Evolutionary conservation across 2,113 vertebrate species (phyloP), one percentile per base, ranked within the genome.

Genomic region (Mesitornis unicolor): DNA sequence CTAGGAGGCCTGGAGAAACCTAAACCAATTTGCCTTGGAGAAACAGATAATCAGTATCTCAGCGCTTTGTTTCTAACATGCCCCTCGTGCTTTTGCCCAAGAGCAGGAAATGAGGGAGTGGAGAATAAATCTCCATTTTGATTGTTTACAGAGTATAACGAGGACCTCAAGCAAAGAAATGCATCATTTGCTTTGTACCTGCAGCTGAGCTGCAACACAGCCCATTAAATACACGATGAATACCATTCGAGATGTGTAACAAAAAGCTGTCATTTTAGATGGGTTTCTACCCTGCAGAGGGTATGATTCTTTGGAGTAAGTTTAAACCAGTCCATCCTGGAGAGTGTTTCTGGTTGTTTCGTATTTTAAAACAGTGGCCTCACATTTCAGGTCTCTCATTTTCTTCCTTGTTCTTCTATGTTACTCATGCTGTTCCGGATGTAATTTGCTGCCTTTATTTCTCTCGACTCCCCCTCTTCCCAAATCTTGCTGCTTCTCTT

Each of bases 101-200:
- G 78, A 95, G 94, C 87, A 73, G 94, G 20, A 85, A 93, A 92
- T 71, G 87, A 94, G 89, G 28, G 87, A 91, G 81, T 42, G 75
- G 45, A 84, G 93, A 93, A 96, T 95, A 93, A 93, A 95, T 97
- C 93, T 95, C 81, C 84, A 91, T 91, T 81, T 77, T 89, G 89
- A 82, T 95, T 96, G 87, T 95, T 96, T 95, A 89, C 81, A 61
- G 65, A 96, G 36, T 87, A 79, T 92, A 96, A 95, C 85, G 87
- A 96, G n/a, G 57, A 91, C 91, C 94, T 85, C 35, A 3, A 84
- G 95, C 94, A 76, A 89, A 95, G 93, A 89, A 87, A 79, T 45
- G 81, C 84, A 85, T 73, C 43, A 33, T 85, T 94, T 82, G 61
- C 84, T 89, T 76, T 84, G 50, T 87, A 93, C 95, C 89, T 96